These are phyloP conservation scores for Unio pictorum DNA, from an alignment of 2,888 invertebrate species.

Conservation along the genomic window DNA sequence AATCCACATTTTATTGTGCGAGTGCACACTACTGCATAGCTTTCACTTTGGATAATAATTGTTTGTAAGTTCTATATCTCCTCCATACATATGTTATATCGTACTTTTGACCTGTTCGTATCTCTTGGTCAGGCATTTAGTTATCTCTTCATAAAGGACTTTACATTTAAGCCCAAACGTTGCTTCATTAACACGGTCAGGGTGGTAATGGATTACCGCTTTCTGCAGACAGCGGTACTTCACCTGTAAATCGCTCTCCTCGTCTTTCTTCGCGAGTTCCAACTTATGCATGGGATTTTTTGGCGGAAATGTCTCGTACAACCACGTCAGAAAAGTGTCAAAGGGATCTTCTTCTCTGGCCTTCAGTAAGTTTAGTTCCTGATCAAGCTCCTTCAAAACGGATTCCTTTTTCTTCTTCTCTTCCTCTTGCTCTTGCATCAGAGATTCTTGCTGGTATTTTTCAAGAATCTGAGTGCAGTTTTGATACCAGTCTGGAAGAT, in stretches of 20 bases:
- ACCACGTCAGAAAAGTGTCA: constrained; percentile 31
- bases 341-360: constrained; percentile 14
- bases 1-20: too few species aligned
- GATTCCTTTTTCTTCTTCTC: constrained; percentile 27
- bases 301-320: constrained; percentile 42
- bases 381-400: constrained; percentile 25
- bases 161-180: constrained; percentile 41
- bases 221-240: constrained; percentile 41
- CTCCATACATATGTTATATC: neutral
- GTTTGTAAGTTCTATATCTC: too few species aligned
- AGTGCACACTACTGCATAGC: too few species aligned
- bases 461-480: constrained; percentile 28
- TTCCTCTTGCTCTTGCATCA: constrained; percentile 30
- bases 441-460: constrained; percentile 40
- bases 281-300: constrained; percentile 37
- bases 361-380: constrained; percentile 26
- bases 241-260: constrained; percentile 6
- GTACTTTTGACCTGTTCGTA: constrained; percentile 28
- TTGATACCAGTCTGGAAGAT: constrained; percentile 46
- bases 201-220: constrained; percentile 52
- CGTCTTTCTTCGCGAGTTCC: constrained; percentile 12
- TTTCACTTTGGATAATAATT: too few species aligned
- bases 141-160: constrained; percentile 51
- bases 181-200: constrained; percentile 40
- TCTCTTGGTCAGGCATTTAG: constrained; percentile 40